These are phyloP conservation scores for Catostylus mosaicus DNA, from an alignment of 30 jellyfish, hydroid and myxozoan genomes.

Conservation along the genomic window DNA sequence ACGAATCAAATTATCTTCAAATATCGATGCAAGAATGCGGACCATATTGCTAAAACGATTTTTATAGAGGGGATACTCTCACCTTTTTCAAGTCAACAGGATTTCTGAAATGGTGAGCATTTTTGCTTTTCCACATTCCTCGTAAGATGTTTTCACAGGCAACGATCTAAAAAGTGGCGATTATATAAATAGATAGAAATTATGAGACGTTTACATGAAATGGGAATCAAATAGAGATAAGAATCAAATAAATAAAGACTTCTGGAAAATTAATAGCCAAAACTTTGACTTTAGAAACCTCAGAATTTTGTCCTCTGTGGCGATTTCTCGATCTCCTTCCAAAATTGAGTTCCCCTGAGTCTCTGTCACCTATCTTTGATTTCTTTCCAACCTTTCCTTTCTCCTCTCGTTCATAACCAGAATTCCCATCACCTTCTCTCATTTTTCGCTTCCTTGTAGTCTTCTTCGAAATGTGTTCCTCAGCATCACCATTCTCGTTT, in stretches of 20 bases:
- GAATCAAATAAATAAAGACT: neutral
- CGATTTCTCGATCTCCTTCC: constrained; percentile 72
- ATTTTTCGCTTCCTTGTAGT: constrained; percentile 22
- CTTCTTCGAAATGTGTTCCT: constrained; percentile 4
- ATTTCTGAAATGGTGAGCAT: constrained; percentile 56
- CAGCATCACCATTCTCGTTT: constrained; percentile 11
- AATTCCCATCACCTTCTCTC: constrained; percentile 21
- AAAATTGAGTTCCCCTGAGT: constrained; percentile 12
- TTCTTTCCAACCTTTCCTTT: neutral
- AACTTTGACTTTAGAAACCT: constrained; percentile 22
- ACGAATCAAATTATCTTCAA: no score
- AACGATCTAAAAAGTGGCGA: constrained; percentile 67
- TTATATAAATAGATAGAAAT: no score
- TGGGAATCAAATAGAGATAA: no score
- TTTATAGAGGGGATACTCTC: no score
- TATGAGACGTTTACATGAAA: no score
- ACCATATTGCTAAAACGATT: no score
- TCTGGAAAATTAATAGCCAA: neutral
- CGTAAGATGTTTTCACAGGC: constrained; percentile 85
- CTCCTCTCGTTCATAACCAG: neutral
- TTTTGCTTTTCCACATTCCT: constrained; percentile 72
- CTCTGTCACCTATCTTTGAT: neutral
- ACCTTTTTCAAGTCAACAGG: constrained; percentile 87
- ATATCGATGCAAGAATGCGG: no score
- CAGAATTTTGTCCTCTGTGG: constrained; percentile 60